Conservation (phyloP, 2,113 vertebrate species). For the Pomatorhinus ruficollis region DNA sequence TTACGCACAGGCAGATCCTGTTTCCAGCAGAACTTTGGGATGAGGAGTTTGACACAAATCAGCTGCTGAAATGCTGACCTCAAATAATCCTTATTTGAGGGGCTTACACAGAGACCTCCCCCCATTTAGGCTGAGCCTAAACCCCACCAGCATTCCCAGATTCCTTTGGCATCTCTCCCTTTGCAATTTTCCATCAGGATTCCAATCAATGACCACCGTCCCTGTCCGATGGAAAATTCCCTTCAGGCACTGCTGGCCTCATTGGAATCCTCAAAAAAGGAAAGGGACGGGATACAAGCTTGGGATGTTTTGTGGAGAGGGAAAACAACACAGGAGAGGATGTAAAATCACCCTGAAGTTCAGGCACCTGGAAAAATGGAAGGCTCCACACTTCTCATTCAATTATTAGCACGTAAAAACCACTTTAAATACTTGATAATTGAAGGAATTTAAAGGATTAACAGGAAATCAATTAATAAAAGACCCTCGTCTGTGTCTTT, state of each 20-base stretch:
- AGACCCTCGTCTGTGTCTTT: neutral
- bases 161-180: neutral
- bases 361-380: neutral
- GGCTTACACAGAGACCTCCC: neutral
- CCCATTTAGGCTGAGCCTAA: neutral
- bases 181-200: neutral
- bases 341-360: neutral
- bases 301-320: neutral
- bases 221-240: neutral
- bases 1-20: neutral
- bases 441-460: neutral
- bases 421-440: neutral
- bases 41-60: neutral
- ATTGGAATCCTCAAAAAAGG: rapidly evolving
- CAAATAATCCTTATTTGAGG: rapidly evolving
- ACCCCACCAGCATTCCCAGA: neutral
- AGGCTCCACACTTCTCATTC: rapidly evolving
- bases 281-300: neutral
- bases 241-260: neutral
- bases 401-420: rapidly evolving
- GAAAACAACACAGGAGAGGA: neutral
- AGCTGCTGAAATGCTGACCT: rapidly evolving
- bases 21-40: neutral
- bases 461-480: neutral
- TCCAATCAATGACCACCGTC: neutral